Evolutionary conservation across 30 jellyfish, hydroid and myxozoan species (phyloP).

Genomic region (Pelagia noctiluca): DNA sequence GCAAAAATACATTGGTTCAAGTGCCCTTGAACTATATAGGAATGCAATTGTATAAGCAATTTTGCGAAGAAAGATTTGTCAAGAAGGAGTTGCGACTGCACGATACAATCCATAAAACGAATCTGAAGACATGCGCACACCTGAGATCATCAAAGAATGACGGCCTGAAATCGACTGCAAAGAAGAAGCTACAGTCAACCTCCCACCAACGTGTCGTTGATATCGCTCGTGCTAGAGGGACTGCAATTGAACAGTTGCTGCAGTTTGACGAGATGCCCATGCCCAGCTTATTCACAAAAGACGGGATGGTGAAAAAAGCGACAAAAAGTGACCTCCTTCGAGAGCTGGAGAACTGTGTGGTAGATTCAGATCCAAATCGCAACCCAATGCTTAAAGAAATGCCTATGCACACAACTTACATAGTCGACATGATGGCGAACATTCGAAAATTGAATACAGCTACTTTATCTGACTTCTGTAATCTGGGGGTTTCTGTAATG

Average conservation of each 20-base stretch:
- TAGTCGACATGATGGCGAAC: conserved; percentile 23
- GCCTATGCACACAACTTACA: conserved; percentile 22
- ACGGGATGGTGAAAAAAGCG: conserved; percentile 10
- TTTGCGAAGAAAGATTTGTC: conserved; percentile 26
- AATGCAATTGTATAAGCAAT: not conserved
- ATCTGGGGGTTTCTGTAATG: conserved; percentile 7
- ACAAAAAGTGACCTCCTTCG: not conserved
- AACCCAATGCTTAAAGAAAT: conserved; percentile 3
- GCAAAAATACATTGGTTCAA: no score
- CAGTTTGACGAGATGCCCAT: not conserved
- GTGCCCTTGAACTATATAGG: no score
- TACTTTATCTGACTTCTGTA: not conserved
- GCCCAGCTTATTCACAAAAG: conserved; percentile 5
- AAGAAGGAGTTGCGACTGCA: conserved; percentile 23
- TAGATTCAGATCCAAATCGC: not conserved
- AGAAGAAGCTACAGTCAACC: no score
- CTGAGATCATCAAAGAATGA: conserved; percentile 1
- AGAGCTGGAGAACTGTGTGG: not conserved
- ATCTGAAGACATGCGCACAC: no score
- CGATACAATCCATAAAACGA: conserved; percentile 9
- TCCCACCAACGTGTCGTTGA: not conserved
- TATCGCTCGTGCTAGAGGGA: conserved; percentile 23
- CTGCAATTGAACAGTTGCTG: not conserved
- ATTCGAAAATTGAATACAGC: not conserved
- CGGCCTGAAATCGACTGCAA: not conserved